phyloP scores from a whole-genome alignment of 2,113 vertebrate genomes.

The Rousettus leschenaultii region DNA sequence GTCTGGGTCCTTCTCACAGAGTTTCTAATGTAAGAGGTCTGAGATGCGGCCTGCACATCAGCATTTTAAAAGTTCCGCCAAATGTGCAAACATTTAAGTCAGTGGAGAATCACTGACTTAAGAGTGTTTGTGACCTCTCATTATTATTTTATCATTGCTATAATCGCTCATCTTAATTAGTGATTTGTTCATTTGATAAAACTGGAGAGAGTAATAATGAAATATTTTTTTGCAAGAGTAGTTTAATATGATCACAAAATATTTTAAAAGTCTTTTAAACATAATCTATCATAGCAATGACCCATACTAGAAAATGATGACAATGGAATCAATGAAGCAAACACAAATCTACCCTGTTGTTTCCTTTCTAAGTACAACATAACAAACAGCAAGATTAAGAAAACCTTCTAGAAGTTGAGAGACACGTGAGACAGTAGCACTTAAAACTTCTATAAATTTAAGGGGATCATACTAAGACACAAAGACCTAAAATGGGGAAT shows the following conservation, averaged over 20 bases:
- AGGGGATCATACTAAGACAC: background rate
- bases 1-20: background rate
- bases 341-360: constrained; percentile 9
- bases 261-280: constrained; percentile 38
- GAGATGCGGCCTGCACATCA: background rate
- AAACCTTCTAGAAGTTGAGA: constrained; percentile 37
- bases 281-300: constrained; percentile 53
- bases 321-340: constrained; percentile 55
- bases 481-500: background rate
- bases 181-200: background rate
- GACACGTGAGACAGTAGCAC: background rate
- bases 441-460: background rate
- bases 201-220: background rate
- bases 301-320: constrained; percentile 39
- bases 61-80: background rate
- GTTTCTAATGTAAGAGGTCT: background rate
- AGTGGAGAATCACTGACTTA: background rate
- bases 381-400: constrained; percentile 41
- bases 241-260: background rate
- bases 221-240: background rate
- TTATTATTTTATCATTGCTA: background rate
- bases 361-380: constrained; percentile 31
- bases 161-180: background rate
- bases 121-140: background rate
- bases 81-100: background rate